Percentiles rank a stretch among this genome's conserved stretches.
phyloP scores from a whole-genome alignment of 1,140 invertebrate species.

The Parapsyche elsis region DNA sequence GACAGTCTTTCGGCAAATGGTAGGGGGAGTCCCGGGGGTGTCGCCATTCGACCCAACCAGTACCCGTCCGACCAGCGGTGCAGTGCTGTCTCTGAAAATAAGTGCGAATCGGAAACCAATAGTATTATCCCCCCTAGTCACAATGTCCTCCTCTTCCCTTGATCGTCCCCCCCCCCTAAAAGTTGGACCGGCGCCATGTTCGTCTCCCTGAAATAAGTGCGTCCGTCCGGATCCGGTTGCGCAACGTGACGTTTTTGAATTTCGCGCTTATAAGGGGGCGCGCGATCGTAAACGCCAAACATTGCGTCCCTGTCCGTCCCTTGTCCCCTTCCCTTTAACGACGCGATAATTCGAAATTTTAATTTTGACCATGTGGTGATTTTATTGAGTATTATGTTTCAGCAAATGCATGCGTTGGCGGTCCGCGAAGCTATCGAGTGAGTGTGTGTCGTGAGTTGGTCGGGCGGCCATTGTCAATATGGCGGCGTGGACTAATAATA shows the following conservation, averaged over 20 bases:
- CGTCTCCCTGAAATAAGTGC: too few species aligned
- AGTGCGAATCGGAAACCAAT: slow-evolving; percentile 58
- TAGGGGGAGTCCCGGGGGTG: slow-evolving; percentile 59
- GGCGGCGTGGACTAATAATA: slow-evolving; percentile 61
- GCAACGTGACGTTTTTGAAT: neutral
- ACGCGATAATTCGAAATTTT: too few species aligned
- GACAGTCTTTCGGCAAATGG: slow-evolving; percentile 24
- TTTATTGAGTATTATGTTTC: slow-evolving; percentile 49
- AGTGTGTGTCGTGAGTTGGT: slow-evolving; percentile 62
- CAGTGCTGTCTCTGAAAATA: slow-evolving; percentile 69
- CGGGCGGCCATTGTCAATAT: slow-evolving; percentile 59
- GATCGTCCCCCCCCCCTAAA: neutral
- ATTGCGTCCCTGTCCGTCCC: neutral
- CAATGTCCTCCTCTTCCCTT: neutral
- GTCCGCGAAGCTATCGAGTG: slow-evolving; percentile 58
- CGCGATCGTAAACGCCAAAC: neutral
- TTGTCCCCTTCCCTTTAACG: neutral
- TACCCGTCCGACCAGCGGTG: slow-evolving; percentile 69
- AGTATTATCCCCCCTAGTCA: neutral
- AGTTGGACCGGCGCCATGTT: too few species aligned
- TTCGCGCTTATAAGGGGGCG: too few species aligned
- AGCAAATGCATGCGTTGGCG: slow-evolving; percentile 48
- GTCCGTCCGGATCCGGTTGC: neutral
- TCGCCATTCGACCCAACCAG: slow-evolving; percentile 58
- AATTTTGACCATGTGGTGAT: slow-evolving; percentile 7